phyloP scores from a whole-genome alignment of 2,113 vertebrate genomes.

The Eidolon helvum region DNA sequence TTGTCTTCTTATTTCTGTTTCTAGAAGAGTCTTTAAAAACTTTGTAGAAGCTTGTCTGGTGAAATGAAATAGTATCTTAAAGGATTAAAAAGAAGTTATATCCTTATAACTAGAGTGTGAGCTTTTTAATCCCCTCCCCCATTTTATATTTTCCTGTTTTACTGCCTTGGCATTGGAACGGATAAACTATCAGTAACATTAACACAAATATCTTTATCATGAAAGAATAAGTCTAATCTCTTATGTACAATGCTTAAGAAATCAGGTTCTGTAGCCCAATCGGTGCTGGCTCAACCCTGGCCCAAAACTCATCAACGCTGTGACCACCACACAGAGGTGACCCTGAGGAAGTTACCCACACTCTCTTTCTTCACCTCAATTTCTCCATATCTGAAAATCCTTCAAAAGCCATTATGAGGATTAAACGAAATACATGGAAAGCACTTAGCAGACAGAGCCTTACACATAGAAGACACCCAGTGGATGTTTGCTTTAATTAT shows the following conservation, averaged over 20 bases:
- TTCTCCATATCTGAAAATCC: neutral
- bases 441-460: neutral
- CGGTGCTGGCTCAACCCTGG: neutral
- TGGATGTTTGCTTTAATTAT: neutral
- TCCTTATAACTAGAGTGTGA: neutral
- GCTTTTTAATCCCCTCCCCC: neutral
- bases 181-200: neutral
- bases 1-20: neutral
- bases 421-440: neutral
- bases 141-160: neutral
- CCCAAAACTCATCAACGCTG: neutral
- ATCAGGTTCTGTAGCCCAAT: neutral
- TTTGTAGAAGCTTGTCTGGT: slow-evolving; percentile 25
- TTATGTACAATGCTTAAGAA: neutral
- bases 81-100: slow-evolving; percentile 15
- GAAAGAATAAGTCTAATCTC: neutral
- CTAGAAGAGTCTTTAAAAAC: slow-evolving; percentile 37
- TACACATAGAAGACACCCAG: neutral
- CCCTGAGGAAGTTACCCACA: neutral
- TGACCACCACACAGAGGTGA: neutral
- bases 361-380: neutral
- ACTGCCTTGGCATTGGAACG: neutral
- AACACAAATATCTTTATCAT: neutral
- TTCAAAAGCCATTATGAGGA: neutral
- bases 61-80: slow-evolving; percentile 21